Conservation (phyloP, 2,888 invertebrate genomes). For the Ophioninae sp. region DNA sequence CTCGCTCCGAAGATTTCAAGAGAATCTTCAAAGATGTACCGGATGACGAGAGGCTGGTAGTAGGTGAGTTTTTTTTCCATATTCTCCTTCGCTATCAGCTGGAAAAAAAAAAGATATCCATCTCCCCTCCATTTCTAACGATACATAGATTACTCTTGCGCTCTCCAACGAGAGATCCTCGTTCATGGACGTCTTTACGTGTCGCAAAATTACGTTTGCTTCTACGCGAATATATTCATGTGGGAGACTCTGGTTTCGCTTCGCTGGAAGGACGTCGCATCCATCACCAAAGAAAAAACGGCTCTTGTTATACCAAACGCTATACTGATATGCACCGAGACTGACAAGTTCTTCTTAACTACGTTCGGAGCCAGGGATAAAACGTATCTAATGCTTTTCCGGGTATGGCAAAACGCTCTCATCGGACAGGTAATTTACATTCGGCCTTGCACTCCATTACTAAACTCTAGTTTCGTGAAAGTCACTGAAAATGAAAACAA, state of each 20-base stretch:
- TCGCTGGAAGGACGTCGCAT: conserved; percentile 94
- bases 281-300: conserved; percentile 97
- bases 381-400: conserved; percentile 96
- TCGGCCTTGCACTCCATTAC: not conserved
- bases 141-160: conserved; percentile 96
- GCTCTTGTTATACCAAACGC: conserved; percentile 98
- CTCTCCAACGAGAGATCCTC: conserved; percentile 96
- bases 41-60: conserved; percentile 94
- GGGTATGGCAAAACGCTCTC: conserved; percentile 97
- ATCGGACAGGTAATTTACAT: conserved; percentile 86
- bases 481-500: too few relatives aligned
- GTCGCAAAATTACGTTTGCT: conserved; percentile 97
- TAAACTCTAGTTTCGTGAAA: not conserved
- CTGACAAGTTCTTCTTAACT: conserved; percentile 95
- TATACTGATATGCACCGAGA: conserved; percentile 91
- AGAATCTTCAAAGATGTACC: conserved; percentile 95
- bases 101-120: not conserved
- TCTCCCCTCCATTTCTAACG: not conserved
- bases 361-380: conserved; percentile 97
- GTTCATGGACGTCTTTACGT: conserved; percentile 98
- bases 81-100: not conserved
- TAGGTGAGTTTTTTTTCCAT: conserved; percentile 84
- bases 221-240: conserved; percentile 98
- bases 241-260: conserved; percentile 96
- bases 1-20: conserved; percentile 95